Conservation (phyloP, 1,140 invertebrate species). For the Drosophila jambulina region DNA sequence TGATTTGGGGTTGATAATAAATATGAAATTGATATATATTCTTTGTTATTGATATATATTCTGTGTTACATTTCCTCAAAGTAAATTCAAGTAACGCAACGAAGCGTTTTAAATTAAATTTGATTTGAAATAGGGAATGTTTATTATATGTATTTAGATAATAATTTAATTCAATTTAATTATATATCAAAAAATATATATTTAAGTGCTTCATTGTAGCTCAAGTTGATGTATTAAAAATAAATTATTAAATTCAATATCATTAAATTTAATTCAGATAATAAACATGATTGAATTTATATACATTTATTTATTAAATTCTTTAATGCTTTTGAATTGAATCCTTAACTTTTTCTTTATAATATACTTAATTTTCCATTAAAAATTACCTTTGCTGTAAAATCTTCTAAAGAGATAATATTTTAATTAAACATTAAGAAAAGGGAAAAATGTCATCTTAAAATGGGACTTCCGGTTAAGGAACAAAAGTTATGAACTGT, state of each 20-base stretch:
- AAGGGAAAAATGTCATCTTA: not conserved
- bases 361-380: no score
- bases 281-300: no score
- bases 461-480: not conserved
- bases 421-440: not conserved
- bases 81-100: not conserved
- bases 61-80: not conserved
- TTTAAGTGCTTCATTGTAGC: not conserved
- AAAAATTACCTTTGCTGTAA: not conserved
- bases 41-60: not conserved
- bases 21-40: not conserved
- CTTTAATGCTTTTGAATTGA: not conserved
- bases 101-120: not conserved
- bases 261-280: no score
- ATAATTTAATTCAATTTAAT: no score
- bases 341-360: not conserved
- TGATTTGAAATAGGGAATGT: no score
- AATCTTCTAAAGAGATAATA: not conserved
- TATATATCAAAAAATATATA: not conserved
- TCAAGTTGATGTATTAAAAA: no score
- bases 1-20: not conserved
- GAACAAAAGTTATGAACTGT: conserved; percentile 1
- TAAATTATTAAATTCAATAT: no score
- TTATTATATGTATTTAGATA: no score
- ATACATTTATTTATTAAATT: no score